Evolutionary conservation across 2,113 vertebrate species (phyloP), one percentile per base, ranked within the genome.

Genomic region (Sprattus sprattus): DNA sequence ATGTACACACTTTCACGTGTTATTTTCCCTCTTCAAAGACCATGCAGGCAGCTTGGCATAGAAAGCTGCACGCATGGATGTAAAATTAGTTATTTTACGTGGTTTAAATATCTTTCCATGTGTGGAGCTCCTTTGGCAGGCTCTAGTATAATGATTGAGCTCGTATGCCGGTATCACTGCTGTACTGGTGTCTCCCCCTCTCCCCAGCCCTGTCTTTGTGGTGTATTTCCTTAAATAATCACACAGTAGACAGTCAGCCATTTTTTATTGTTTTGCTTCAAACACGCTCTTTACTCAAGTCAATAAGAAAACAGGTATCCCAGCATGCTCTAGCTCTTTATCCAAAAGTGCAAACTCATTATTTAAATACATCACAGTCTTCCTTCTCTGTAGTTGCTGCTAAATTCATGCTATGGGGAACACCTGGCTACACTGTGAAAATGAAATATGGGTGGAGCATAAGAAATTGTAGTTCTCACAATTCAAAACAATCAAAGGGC

Each of bases 61-160:
- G 44, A 83, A 50, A 85, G 80, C n/a, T 85, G 71, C 86, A 71
- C 25, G 52, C 46, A 86, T 46, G 39, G 83, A 47, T 81, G 84
- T 87, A 88, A 91, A 87, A 85, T 81, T 87, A 88, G 47, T 47
- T 83, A 67, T 89, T 92, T 88, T 84, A 85, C 89, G 47, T 86
- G 20, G 1, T 88, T 90, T 88, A 18, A 89, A 88, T 90, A 86
- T 82, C 89, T 83, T 83, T 82, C 47, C 85, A 71, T 71, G 25
- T 83, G 84, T 28, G 71, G 39, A 39, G 39, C 81, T 28, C 6
- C 4, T 82, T 84, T 86, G 75, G 54, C 87, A 83, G 82, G 47
- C 28, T 82, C 16, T 83, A 25, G 75, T 22, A 50, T 52, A 83
- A 83, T 87, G 39, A 64, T 84, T 85, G 75, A 46, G 25, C 39